Evolutionary conservation across 2,113 vertebrate genomes (phyloP).

Genomic region (Cichladusa arquata): DNA sequence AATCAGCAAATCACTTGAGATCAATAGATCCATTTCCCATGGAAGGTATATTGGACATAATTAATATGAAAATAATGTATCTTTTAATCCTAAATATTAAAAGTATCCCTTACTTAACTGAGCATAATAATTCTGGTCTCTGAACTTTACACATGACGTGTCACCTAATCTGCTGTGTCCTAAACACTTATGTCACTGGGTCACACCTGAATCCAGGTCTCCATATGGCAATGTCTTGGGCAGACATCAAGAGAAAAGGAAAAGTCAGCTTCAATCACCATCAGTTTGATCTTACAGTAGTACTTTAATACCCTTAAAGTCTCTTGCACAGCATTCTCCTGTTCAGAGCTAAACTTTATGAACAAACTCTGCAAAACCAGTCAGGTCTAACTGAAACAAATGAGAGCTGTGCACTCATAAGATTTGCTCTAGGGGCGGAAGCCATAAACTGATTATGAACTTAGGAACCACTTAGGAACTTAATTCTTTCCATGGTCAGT

Average conservation of each 20-base stretch:
- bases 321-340: background rate
- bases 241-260: background rate
- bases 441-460: constrained; percentile 29
- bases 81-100: background rate
- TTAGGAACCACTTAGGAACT: background rate
- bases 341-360: background rate
- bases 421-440: background rate
- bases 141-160: accelerated
- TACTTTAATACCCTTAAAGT: background rate
- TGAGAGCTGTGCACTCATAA: background rate
- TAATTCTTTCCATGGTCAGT: constrained; percentile 1
- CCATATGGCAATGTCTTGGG: background rate
- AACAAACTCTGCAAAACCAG: background rate
- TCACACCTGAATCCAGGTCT: constrained; percentile 25
- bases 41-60: background rate
- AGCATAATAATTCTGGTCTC: background rate
- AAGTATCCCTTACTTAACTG: background rate
- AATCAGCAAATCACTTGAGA: background rate
- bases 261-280: background rate
- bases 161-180: constrained; percentile 3
- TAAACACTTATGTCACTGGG: background rate
- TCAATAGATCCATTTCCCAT: background rate
- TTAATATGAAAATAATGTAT: background rate
- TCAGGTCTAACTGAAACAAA: background rate
- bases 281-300: background rate